Evolutionary conservation across 2,888 invertebrate species (phyloP).

Genomic region (Branchipolynoe longqiensis): DNA sequence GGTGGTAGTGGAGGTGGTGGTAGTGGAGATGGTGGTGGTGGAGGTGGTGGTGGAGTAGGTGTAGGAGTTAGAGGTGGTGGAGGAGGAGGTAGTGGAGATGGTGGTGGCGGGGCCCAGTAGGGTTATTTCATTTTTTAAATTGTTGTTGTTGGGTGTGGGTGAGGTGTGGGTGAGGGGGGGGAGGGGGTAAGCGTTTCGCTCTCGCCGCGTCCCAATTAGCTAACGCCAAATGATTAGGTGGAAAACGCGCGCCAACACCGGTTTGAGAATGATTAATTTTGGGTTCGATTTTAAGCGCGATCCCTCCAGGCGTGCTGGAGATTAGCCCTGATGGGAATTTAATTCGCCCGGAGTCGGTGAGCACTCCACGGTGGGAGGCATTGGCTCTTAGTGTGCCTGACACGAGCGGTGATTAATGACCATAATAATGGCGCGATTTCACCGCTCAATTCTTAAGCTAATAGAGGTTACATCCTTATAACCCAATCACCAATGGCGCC

Average conservation of each 20-base stretch:
- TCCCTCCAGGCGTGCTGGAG: background rate
- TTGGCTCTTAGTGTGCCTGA: background rate
- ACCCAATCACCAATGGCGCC: background rate
- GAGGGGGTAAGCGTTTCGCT: background rate
- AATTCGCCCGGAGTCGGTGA: slow-evolving; percentile 10
- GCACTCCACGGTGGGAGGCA: background rate
- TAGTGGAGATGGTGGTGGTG: no score
- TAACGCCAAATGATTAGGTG: slow-evolving; percentile 3
- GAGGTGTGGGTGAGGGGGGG: background rate
- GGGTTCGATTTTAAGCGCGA: slow-evolving; percentile 32
- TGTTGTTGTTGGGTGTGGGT: background rate
- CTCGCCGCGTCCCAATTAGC: slow-evolving; percentile 15
- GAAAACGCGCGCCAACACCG: slow-evolving; percentile 21
- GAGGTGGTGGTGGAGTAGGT: no score
- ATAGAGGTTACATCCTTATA: slow-evolving; percentile 51
- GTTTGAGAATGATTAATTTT: slow-evolving; percentile 44
- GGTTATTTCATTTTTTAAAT: background rate
- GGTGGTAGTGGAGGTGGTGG: no score
- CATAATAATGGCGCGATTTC: slow-evolving; percentile 36
- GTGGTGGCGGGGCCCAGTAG: no score
- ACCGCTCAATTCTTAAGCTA: slow-evolving; percentile 55
- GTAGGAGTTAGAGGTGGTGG: no score
- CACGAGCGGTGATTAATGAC: slow-evolving; percentile 34
- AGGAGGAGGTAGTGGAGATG: no score
- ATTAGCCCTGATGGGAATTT: slow-evolving; percentile 29